Evolutionary conservation across 2,888 invertebrate species (phyloP), one percentile per base, ranked within the genome.

Genomic region (Microchrysa polita): DNA sequence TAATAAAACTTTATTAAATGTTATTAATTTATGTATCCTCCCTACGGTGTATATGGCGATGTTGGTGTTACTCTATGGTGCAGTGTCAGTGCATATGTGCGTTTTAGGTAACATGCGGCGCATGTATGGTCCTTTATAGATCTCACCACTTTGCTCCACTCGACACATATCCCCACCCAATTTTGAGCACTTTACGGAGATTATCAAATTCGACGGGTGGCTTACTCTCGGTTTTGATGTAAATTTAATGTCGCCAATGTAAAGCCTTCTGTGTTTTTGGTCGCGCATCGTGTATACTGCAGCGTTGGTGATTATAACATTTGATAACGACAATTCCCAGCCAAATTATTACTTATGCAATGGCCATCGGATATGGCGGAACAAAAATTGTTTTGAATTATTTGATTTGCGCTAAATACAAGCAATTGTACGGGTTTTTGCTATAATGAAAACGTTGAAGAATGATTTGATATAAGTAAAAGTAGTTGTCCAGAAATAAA

Each of bases 181-280:
- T n/a, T 5, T 27, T 27, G n/a, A 18, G 20, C 69, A 69, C 69
- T 69, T 55, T 69, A 42, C 22, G 67, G 60, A 73, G 63, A 73
- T 73, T 73, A 63, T 73, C 73, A 73, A 73, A 73, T 73, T 73
- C 63, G 61, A 63, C 61, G 73, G 73, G 73, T 73, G 52, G 73
- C 73, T 63, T 73, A 73, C 63, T 57, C 53, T 40, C 73, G 40
- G 23, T 63, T 52, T 63, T 73, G 73, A 73, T 73, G 73, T 63
- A 60, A 61, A 73, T 73, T 73, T 73, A 73, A 73, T 63, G 63
- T 73, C 63, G 48, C 73, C n/a, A 60, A 20, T 59, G 22, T 22
- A 65, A 65, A 65, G 48, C 48, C 34, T 23, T 34, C 16, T 9
- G 40, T 48, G 65, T 48, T 65, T 20, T 16, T 16, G 48, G 65